phyloP scores from a whole-genome alignment of 2,888 invertebrate species.

The Masnerella sp. region DNA sequence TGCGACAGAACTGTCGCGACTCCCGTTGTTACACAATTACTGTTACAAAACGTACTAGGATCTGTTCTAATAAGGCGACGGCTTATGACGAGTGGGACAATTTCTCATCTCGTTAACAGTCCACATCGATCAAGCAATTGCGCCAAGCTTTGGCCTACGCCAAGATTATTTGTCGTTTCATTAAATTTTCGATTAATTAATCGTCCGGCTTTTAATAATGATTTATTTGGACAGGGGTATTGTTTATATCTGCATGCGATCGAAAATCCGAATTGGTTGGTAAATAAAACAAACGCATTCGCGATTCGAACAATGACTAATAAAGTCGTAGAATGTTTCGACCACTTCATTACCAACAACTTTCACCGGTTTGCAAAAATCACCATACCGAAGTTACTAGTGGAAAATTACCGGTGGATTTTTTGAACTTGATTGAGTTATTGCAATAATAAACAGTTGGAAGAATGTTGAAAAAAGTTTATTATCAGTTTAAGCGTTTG shows the following conservation, averaged over 20 bases:
- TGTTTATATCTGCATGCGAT: background rate
- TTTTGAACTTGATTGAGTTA: no score
- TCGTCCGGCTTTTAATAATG: background rate
- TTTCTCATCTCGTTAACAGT: slow-evolving; percentile 42
- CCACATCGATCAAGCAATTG: slow-evolving; percentile 22
- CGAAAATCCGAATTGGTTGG: no score
- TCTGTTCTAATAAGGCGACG: slow-evolving; percentile 56
- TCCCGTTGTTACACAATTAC: slow-evolving; percentile 60
- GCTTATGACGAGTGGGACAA: slow-evolving; percentile 44
- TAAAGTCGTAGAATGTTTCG: slow-evolving; percentile 15
- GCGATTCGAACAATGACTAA: slow-evolving; percentile 8
- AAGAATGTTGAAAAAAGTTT: no score
- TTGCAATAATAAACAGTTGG: no score
- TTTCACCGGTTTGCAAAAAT: slow-evolving; percentile 17
- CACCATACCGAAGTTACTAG: slow-evolving; percentile 14
- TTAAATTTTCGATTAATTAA: slow-evolving; percentile 14
- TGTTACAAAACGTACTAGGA: slow-evolving; percentile 58
- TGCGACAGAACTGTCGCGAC: slow-evolving; percentile 43
- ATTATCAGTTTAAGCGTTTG: no score
- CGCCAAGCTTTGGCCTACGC: slow-evolving; percentile 17
- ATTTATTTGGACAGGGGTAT: background rate
- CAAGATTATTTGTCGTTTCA: background rate
- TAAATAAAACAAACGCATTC: background rate
- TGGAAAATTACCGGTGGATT: no score
- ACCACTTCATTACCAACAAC: slow-evolving; percentile 12